phyloP scores from a whole-genome alignment of 2,888 invertebrate species.

The Pedicia rivosa region DNA sequence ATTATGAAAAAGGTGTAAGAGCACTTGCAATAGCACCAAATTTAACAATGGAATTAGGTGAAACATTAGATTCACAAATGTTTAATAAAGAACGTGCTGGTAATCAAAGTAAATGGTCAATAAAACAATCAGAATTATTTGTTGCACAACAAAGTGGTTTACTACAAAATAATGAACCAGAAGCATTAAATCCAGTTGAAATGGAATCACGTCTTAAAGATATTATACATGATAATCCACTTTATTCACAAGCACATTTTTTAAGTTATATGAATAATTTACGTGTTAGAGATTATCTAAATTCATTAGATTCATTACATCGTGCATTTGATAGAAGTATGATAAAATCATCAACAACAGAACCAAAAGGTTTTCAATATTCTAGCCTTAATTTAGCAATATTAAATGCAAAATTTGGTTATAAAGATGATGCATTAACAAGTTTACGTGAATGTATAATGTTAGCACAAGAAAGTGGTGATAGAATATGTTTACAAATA shows the following conservation, averaged over 20 bases:
- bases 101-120: conserved; percentile 60
- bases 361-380: conserved; percentile 52
- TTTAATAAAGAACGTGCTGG: conserved; percentile 2
- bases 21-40: conserved; percentile 11
- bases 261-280: conserved; percentile 80
- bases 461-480: conserved; percentile 75
- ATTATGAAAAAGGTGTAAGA: conserved; percentile 39
- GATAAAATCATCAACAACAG: conserved; percentile 24
- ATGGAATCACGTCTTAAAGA: conserved; percentile 42
- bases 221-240: conserved; percentile 27
- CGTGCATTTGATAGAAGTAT: conserved; percentile 63
- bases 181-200: conserved; percentile 58
- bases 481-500: conserved; percentile 70
- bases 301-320: conserved; percentile 60
- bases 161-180: conserved; percentile 63
- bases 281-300: conserved; percentile 58
- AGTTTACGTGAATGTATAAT: conserved; percentile 76
- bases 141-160: conserved; percentile 74
- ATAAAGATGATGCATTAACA: conserved; percentile 57
- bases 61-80: background rate
- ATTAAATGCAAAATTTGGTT: conserved; percentile 63
- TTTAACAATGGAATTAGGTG: conserved; percentile 1
- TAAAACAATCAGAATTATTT: conserved; percentile 77
- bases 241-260: conserved; percentile 44
- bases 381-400: conserved; percentile 84